phyloP scores from a whole-genome alignment of 2,797 vertebrate species.

The Liasis olivaceus region DNA sequence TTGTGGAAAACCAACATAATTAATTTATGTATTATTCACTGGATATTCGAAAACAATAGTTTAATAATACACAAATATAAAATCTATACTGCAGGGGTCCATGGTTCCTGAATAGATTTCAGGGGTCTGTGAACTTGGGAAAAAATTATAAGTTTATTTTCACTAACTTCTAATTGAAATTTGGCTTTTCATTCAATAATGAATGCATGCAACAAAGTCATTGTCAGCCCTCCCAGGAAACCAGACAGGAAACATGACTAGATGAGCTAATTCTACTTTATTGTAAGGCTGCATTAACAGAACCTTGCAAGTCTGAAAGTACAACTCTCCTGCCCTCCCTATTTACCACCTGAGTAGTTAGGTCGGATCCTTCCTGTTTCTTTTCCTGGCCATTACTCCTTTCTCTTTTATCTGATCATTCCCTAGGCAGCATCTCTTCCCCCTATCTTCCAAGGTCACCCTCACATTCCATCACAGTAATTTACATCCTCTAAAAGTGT shows the following conservation, averaged over 20 bases:
- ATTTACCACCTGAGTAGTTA: too few relatives aligned
- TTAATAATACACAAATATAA: background rate
- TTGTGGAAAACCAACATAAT: slow-evolving; percentile 42
- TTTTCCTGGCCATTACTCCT: too few relatives aligned
- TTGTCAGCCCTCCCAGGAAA: background rate
- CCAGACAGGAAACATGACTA: too few relatives aligned
- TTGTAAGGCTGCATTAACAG: too few relatives aligned
- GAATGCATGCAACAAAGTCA: background rate
- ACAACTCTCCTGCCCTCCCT: too few relatives aligned
- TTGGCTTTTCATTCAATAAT: background rate
- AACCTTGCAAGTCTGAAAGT: too few relatives aligned
- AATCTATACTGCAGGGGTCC: background rate
- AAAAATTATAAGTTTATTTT: background rate
- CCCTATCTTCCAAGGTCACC: too few relatives aligned
- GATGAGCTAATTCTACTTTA: too few relatives aligned
- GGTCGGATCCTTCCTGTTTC: too few relatives aligned
- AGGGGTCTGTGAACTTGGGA: background rate
- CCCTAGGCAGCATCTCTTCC: too few relatives aligned
- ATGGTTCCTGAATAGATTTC: background rate
- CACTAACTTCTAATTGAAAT: background rate
- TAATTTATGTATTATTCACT: slow-evolving; percentile 57
- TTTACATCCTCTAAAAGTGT: background rate
- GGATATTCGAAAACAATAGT: slow-evolving; percentile 21
- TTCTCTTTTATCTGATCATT: too few relatives aligned
- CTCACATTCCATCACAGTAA: background rate